Evolutionary conservation across 2,888 invertebrate species (phyloP), one percentile per base, ranked within the genome.

Genomic region (Lycaena phlaeas): DNA sequence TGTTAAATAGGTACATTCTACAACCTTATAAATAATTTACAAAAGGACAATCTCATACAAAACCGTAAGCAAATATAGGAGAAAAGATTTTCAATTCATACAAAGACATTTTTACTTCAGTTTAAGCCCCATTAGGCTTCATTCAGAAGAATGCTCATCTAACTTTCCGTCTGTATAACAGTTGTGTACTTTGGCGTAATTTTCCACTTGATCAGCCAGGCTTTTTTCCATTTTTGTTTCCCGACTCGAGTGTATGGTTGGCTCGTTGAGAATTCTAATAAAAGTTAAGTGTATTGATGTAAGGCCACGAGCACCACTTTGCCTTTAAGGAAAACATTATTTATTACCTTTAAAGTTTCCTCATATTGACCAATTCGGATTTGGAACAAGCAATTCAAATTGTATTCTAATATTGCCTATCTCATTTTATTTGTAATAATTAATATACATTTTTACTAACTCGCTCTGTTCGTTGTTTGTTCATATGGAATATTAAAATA

Each of bases 201-300:
- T 76, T 76, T 76, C 74, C 72, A 69, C 67, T 64, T 70, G 72
- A 75, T 74, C 70, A 67, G 63, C 56, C 59, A 48, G 47, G 56
- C 51, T 60, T 62, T 59, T 69, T 70, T 68, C 52, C 53, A 26
- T 39, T 31, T 31, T 11, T 31, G 31, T 31, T 34, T 12, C 22
- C 22, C 34, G 7, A 34, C 11, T 34, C 7, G 34, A 14, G 30
- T 12, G 28, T n/a, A 12, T 37, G 29, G 40, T 40, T 30, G 36
- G 30, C 40, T 30, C 30, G 40, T 38, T 34, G 27, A 29, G 40
- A 39, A 41, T 44, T 45, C 44, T 41, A 39, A 44, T 40, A 40
- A 44, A 47, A 49, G 39, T 49, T 44, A 25, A 15, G 36, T 29
- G 30, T 25, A 37, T 37, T 40, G 40, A 29, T 25, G 36, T 36